These are phyloP conservation scores for Cebidichthys violaceus DNA, from an alignment of 2,113 vertebrate genomes.

Conservation along the genomic window DNA sequence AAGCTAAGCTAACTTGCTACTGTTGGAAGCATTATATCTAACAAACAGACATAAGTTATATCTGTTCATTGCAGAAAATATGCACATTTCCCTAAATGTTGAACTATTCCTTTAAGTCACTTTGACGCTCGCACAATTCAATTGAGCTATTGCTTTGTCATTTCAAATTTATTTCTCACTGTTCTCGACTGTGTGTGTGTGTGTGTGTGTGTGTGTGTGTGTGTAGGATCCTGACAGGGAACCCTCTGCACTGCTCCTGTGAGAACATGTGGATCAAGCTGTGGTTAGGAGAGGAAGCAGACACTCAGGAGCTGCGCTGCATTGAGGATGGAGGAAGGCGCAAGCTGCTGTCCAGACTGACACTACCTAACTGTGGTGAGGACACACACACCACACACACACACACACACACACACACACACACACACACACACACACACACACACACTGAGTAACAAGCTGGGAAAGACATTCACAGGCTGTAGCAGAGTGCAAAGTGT, in stretches of 20 bases:
- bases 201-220: constrained; percentile 46
- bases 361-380: constrained; percentile 92
- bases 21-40: neutral
- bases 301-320: constrained; percentile 91
- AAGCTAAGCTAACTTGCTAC: neutral
- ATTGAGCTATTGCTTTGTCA: neutral
- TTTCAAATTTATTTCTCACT: neutral
- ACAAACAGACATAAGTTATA: neutral
- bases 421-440: constrained; percentile 27
- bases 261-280: constrained; percentile 98
- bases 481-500: constrained; percentile 37
- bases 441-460: constrained; percentile 4
- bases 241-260: constrained; percentile 95
- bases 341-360: constrained; percentile 87
- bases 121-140: neutral
- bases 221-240: constrained; percentile 89
- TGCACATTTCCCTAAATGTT: neutral
- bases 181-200: constrained; percentile 21
- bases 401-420: constrained; percentile 27
- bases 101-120: neutral
- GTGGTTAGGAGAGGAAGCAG: constrained; percentile 89
- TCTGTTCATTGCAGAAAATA: neutral
- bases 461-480: constrained; percentile 45
- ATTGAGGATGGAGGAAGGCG: constrained; percentile 89
- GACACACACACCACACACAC: constrained; percentile 29